Percentiles rank a stretch among this genome's conserved stretches.
These are phyloP conservation scores for Epinotia nisella DNA, from an alignment of 2,888 invertebrate species.

Conservation along the genomic window DNA sequence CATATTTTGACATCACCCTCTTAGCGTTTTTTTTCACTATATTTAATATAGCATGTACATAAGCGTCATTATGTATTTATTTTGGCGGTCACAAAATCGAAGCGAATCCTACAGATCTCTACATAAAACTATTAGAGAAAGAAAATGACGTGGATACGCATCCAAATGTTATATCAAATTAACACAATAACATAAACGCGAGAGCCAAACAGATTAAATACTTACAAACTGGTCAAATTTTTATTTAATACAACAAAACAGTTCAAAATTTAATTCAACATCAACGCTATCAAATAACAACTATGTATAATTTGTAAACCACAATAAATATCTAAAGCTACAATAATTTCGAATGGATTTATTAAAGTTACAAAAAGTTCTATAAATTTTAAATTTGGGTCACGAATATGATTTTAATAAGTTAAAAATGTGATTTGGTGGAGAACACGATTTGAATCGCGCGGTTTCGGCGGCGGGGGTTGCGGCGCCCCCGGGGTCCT, in stretches of 20 bases:
- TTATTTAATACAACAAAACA: slow-evolving; percentile 30
- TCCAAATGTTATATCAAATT: slow-evolving; percentile 8
- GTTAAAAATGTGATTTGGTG: not conserved
- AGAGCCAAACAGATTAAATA: not conserved
- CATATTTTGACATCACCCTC: too few species aligned
- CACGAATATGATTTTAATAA: not conserved
- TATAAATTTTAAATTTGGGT: slow-evolving; percentile 33
- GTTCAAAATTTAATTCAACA: slow-evolving; percentile 44
- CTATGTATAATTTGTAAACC: slow-evolving; percentile 48
- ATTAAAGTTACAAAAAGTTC: slow-evolving; percentile 39
- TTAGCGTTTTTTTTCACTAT: too few species aligned
- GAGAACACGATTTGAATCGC: not conserved
- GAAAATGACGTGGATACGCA: slow-evolving; percentile 2
- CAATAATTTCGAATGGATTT: slow-evolving; percentile 7
- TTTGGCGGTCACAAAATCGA: too few species aligned
- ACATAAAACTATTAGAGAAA: not conserved
- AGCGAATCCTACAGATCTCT: not conserved
- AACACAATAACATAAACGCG: not conserved
- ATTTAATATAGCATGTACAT: too few species aligned
- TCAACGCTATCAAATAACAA: slow-evolving; percentile 50
- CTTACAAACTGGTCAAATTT: slow-evolving; percentile 20
- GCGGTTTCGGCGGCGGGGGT: slow-evolving; percentile 10
- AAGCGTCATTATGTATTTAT: too few species aligned
- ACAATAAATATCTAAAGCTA: slow-evolving; percentile 43
- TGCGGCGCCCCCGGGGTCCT: slow-evolving; percentile 32